Evolutionary conservation across 2,113 vertebrate genomes (phyloP).

Genomic region (Microcebus griseorufus): DNA sequence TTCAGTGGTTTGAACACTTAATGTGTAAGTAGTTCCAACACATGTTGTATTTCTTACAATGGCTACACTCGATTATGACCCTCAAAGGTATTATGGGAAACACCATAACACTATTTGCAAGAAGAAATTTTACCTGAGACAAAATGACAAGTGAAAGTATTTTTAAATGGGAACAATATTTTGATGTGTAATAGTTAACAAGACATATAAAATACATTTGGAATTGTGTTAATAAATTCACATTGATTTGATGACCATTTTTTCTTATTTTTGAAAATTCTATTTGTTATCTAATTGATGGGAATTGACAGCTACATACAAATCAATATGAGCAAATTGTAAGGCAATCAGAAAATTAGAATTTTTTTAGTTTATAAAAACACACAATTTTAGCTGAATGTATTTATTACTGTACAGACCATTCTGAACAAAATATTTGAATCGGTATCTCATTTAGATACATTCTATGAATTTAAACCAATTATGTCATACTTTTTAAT

Average conservation of each 20-base stretch:
- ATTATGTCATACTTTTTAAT: not conserved
- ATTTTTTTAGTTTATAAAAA: not conserved
- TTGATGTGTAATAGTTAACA: not conserved
- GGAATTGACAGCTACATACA: not conserved
- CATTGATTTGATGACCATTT: not conserved
- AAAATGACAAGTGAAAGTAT: not conserved
- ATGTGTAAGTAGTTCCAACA: not conserved
- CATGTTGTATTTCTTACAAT: not conserved
- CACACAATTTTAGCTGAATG: not conserved
- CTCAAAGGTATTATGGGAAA: not conserved
- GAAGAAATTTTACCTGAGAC: not conserved
- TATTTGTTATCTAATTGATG: not conserved
- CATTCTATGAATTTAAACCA: not conserved
- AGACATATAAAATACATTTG: not conserved
- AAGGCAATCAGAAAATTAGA: not conserved
- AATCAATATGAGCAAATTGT: not conserved
- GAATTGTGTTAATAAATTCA: not conserved
- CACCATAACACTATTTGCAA: not conserved
- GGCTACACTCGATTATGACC: not conserved
- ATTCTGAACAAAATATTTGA: not conserved
- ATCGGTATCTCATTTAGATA: not conserved
- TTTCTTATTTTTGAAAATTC: not conserved
- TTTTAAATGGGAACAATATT: not conserved
- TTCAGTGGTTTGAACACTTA: not conserved
- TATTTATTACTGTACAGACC: not conserved